Evolutionary conservation across 2,888 invertebrate genomes (phyloP).

Genomic region (Heteromyza rotundicornis): DNA sequence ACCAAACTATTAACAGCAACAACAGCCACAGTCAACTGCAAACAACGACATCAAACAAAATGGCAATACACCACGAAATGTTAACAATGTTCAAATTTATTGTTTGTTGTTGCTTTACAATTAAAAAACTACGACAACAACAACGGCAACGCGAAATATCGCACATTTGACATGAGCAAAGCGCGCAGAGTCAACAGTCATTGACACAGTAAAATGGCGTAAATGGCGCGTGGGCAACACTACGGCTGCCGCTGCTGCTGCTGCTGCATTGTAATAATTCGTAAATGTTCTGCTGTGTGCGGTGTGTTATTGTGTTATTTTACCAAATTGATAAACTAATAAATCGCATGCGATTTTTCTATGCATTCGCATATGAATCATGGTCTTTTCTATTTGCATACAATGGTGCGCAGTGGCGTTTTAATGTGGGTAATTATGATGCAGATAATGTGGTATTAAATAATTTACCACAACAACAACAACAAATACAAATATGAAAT

Average conservation of each 20-base stretch:
- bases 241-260: neutral
- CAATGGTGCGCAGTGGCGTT: slow-evolving; percentile 5
- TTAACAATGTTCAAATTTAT: neutral
- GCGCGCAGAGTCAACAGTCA: neutral
- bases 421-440: slow-evolving; percentile 54
- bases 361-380: neutral
- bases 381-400: slow-evolving; percentile 9
- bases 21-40: neutral
- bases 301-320: slow-evolving; percentile 49
- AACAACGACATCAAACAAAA: no score
- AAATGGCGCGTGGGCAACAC: neutral
- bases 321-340: slow-evolving; percentile 56
- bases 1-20: neutral
- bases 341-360: slow-evolving; percentile 54
- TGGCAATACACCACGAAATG: neutral
- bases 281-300: neutral
- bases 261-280: neutral
- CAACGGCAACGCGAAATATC: neutral
- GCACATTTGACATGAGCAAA: neutral
- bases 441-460: slow-evolving; percentile 56
- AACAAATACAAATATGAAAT: neutral
- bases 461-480: slow-evolving; percentile 30
- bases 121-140: neutral
- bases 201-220: neutral
- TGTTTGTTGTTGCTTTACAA: neutral